Conservation (phyloP, 2,888 invertebrate genomes). For the Metalampra italica region DNA sequence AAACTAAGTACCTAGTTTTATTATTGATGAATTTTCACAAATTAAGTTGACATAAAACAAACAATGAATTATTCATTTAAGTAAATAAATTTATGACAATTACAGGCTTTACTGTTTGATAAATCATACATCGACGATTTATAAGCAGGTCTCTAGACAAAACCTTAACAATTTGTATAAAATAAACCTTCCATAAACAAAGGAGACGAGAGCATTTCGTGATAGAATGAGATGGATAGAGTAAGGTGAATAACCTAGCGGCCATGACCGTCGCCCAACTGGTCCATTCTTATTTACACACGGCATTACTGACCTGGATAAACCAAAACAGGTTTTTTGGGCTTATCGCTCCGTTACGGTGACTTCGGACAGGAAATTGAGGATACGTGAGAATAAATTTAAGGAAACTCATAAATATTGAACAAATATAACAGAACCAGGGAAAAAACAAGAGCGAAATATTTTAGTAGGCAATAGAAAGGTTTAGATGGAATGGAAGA, state of each 20-base stretch:
- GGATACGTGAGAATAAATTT: conserved; percentile 8
- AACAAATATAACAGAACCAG: too few relatives aligned
- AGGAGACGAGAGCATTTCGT: neutral
- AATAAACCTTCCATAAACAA: neutral
- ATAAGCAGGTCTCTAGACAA: too few relatives aligned
- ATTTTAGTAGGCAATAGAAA: too few relatives aligned
- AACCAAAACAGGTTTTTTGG: conserved; percentile 30
- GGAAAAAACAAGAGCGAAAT: too few relatives aligned
- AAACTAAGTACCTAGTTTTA: too few relatives aligned
- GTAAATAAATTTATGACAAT: too few relatives aligned
- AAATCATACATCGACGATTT: too few relatives aligned
- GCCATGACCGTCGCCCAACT: conserved; percentile 41
- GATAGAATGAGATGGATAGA: neutral
- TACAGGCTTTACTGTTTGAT: too few relatives aligned
- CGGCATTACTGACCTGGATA: conserved; percentile 44
- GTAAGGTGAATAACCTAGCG: conserved; percentile 34
- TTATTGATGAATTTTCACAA: too few relatives aligned
- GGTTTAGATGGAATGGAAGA: too few relatives aligned
- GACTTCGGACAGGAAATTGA: conserved; percentile 12
- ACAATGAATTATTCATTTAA: too few relatives aligned
- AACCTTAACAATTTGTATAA: neutral
- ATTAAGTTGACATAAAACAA: too few relatives aligned
- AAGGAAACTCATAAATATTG: neutral
- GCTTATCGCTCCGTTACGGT: conserved; percentile 28
- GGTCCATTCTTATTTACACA: conserved; percentile 18